Conservation (phyloP, 2,888 invertebrate genomes). For the Cerceris ruficornis region DNA sequence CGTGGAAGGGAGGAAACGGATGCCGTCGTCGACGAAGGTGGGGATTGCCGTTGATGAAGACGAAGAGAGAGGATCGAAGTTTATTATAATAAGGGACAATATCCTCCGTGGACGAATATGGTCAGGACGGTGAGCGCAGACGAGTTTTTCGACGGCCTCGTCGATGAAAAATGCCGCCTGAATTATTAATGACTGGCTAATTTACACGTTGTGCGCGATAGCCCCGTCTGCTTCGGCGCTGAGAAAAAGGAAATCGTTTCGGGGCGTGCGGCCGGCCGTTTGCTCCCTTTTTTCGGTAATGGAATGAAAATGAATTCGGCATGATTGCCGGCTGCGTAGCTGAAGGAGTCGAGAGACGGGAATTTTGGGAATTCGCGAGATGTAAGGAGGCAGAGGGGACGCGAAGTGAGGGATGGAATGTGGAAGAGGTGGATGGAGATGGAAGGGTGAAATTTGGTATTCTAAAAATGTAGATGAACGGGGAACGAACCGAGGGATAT, state of each 20-base stretch:
- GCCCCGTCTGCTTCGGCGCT: background rate
- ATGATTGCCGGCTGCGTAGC: no score
- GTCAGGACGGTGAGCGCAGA: background rate
- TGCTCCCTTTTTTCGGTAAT: no score
- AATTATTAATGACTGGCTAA: background rate
- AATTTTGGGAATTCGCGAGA: no score
- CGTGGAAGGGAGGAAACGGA: slow-evolving; percentile 37
- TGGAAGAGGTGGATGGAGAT: background rate
- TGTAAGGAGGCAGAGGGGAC: background rate
- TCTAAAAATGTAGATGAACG: no score
- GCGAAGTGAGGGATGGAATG: slow-evolving; percentile 4
- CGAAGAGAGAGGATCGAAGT: slow-evolving; percentile 30
- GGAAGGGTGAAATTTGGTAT: background rate
- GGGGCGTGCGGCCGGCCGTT: no score
- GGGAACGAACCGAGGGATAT: no score
- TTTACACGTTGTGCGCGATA: background rate
- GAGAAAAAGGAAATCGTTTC: no score
- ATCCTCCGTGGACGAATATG: background rate
- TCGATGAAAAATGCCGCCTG: background rate
- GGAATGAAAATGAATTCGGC: no score
- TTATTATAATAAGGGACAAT: slow-evolving; percentile 1
- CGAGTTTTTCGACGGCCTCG: background rate
- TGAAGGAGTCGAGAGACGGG: no score
- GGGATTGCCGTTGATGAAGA: background rate
- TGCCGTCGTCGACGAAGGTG: slow-evolving; percentile 13